phyloP scores from a whole-genome alignment of 2,113 vertebrate genomes.

The Butastur rufipennis region DNA sequence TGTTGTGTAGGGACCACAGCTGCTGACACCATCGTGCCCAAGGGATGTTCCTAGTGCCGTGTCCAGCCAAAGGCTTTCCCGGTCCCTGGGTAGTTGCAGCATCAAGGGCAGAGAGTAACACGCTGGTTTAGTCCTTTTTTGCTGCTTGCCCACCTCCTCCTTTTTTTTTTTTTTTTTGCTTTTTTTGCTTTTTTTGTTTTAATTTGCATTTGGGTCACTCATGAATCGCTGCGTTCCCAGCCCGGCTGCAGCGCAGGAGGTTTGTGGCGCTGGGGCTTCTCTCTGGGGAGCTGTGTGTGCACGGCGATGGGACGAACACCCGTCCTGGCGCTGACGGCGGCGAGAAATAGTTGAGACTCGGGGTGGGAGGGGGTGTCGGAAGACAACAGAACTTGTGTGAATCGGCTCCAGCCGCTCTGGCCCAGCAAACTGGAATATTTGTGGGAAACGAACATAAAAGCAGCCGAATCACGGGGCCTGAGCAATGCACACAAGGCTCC shows the following conservation, averaged over 20 bases:
- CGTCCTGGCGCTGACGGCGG: neutral
- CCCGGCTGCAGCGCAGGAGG: neutral
- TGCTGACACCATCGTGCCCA: neutral
- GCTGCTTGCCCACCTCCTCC: neutral
- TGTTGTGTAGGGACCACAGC: accelerated
- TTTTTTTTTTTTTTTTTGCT: neutral
- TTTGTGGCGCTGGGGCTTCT: neutral
- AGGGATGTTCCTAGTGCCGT: neutral
- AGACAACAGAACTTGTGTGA: neutral
- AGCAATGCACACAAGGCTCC: neutral
- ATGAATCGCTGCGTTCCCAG: neutral
- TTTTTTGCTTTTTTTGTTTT: neutral
- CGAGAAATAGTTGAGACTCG: neutral
- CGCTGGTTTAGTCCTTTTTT: neutral
- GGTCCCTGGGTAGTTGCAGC: neutral
- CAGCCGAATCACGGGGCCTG: accelerated
- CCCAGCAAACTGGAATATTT: neutral
- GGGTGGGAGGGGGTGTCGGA: neutral
- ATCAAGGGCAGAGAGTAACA: neutral
- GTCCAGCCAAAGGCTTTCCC: neutral
- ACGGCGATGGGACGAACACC: neutral
- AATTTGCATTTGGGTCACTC: neutral
- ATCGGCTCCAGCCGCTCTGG: neutral
- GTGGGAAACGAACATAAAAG: neutral
- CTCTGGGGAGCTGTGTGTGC: neutral